Percentiles rank a stretch among this genome's conserved stretches.
Conservation (phyloP, 1,140 invertebrate species). For the Drosophila pectinifera region DNA sequence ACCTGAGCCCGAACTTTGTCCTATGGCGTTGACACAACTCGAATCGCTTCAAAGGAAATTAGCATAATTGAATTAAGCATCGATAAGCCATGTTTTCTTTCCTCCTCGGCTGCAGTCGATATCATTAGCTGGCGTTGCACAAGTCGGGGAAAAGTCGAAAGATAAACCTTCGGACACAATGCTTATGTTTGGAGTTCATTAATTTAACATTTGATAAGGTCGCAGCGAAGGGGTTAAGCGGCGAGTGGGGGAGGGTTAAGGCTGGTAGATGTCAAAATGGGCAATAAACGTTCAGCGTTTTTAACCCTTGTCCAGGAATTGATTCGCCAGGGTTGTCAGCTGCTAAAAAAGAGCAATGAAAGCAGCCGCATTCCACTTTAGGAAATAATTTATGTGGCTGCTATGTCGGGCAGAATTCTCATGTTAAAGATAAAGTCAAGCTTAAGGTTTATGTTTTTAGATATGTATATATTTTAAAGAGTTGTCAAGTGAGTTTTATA, state of each 20-base stretch:
- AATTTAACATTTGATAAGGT: conserved; percentile 79
- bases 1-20: conserved; percentile 19
- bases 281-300: conserved; percentile 59
- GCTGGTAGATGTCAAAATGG: conserved; percentile 59
- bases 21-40: conserved; percentile 56
- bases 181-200: conserved; percentile 73
- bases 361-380: not conserved
- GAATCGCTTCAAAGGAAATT: conserved; percentile 64
- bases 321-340: conserved; percentile 65
- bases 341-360: conserved; percentile 8
- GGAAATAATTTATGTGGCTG: not conserved
- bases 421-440: not conserved
- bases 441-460: not conserved
- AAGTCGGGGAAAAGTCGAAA: conserved; percentile 11
- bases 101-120: conserved; percentile 39
- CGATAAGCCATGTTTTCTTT: conserved; percentile 68
- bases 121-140: conserved; percentile 60
- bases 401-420: not conserved
- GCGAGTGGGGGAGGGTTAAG: not conserved
- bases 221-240: conserved; percentile 36
- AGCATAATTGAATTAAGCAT: conserved; percentile 81
- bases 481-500: too few species aligned
- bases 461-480: not conserved
- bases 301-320: conserved; percentile 49
- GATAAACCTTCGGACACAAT: conserved; percentile 43